Conservation (phyloP, 2,113 vertebrate genomes). For the Danio rerio region GRCz12tu NC_133199.1:43862001-43862500, state of each 20-base stretch:
- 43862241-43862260: too few species aligned
- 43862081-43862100: too few species aligned
- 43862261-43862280: too few species aligned
- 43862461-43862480: slow-evolving; percentile 77
- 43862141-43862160: slow-evolving; percentile 69
- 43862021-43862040: slow-evolving; percentile 68
- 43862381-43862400: slow-evolving; percentile 81
- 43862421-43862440: slow-evolving; percentile 75
- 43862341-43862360: slow-evolving; percentile 73
- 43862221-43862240: too few species aligned
- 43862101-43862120: too few species aligned
- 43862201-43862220: slow-evolving; percentile 91
- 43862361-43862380: slow-evolving; percentile 84
- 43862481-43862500: neutral
- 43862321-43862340: slow-evolving; percentile 86
- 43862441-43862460: slow-evolving; percentile 77
- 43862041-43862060: slow-evolving; percentile 69
- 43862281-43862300: too few species aligned
- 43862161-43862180: slow-evolving; percentile 77
- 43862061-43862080: slow-evolving; percentile 88
- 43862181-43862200: slow-evolving; percentile 79
- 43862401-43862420: slow-evolving; percentile 63
- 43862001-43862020: slow-evolving; percentile 58
- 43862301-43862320: slow-evolving; percentile 85
- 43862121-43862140: too few species aligned